Evolutionary conservation across 2,797 vertebrate species (phyloP), one percentile per base, ranked within the genome.

Genomic region (Babyrousa celebensis): DNA sequence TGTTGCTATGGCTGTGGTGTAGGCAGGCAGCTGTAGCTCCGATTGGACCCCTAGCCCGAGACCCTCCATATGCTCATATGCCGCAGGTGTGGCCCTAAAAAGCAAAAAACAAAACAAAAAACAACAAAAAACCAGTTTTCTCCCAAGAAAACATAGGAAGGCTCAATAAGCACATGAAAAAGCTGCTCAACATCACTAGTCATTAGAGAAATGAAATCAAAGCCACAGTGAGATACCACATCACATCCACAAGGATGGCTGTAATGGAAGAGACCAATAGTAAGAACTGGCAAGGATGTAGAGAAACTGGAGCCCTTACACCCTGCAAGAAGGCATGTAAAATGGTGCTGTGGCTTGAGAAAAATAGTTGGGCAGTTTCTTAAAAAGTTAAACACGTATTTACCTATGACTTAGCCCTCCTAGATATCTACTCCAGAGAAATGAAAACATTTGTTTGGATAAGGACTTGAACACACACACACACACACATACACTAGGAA

Each of bases 271-370:
- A 63, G 65, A 29, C 12, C 32, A 20, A 25, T 7, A 21, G 10
- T 14, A 5, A 2, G 18, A 12, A 15, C 15, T 25, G n/a, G 43
- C 1, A 21, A 12, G 25, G 40, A n/a, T 1, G 11, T 6, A 3
- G 78, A 62, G 77, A 60, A 52, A 56, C 4, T 5, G 52, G 56
- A 72, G 5, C 32, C 10, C 43, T 10, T 40, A 23, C 32, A 43
- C n/a, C 15, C 20, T 1, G 16, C 56, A 2, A 15, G 32, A 4
- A 58, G 32, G 54, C 40, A 17, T 0, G 4, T 14, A 36, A 16
- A 40, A 62, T 3, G 9, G 25, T 14, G 18, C 3, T 1, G 12
- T 6, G 17, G 48, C 60, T 83, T 65, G 56, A 20, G 25, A 56
- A 89, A 89, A 75, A 65, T 5, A 10, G 32, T 27, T 67, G 3